Base-by-base conservation (phyloP, 2,888 invertebrate genomes). In the Sesia apiformis region DNA sequence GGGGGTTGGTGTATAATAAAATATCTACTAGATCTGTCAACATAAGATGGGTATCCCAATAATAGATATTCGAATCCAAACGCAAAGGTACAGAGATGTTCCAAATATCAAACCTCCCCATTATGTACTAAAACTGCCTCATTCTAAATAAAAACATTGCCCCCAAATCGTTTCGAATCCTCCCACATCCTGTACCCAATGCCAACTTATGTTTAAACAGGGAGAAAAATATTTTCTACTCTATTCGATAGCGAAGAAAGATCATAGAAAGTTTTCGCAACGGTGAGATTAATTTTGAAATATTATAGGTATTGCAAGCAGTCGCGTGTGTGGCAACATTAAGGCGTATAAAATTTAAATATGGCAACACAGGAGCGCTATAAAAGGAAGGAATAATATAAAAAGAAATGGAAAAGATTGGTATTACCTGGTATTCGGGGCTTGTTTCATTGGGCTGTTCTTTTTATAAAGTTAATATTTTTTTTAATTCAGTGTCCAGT, bases 301-400 rank as follows among this genome's bases (percentile, higher is more conserved):
- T 65, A 70, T 77, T 78, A 77, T 78, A 77, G 78, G 78, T 80
- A 84, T 85, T 83, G 85, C 81, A 76, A 78, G 78, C 77, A 80
- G 76, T 77, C 74, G 77, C 80, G 84, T 82, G 81, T 86, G 85
- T 84, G 87, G 86, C 76, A 79, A 86, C 86, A 86, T 87, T 88
- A 87, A 86, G 86, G 84, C 80, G 74, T 83, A 87, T 86, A 87
- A 87, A 86, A 88, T 87, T 88, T 87, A 88, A 88, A 88, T 88
- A 88, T 83, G 82, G 86, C 81, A 81, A 81, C 86, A 84, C 76
- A 69, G 70, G 78, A 63, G 67, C 67, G 84, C 78, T 78, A 82
- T 84, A 82, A 84, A 84, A 75, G 76, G 75, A 82, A 72, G 72
- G 74, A 78, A 84, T 80, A 81, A 83, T 81, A 82, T 78, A 77